These are phyloP conservation scores for Syngnathus acus DNA, from an alignment of 2,797 vertebrate genomes.

Conservation along the genomic window DNA sequence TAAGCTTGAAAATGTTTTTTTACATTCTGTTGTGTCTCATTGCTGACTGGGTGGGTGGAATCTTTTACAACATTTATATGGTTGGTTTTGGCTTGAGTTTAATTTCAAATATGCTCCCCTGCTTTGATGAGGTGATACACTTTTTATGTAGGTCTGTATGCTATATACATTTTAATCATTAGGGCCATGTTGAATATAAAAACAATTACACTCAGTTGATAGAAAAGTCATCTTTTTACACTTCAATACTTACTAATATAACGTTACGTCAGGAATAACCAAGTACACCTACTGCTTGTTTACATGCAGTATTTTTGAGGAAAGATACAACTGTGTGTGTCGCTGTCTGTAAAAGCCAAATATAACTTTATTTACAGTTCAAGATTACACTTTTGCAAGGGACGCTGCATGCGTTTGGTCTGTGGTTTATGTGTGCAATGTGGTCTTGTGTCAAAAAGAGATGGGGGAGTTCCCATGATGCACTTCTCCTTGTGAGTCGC, in stretches of 20 bases:
- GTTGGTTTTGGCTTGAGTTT: too few species aligned
- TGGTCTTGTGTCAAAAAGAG: slow-evolving; percentile 28
- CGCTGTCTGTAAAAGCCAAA: not conserved
- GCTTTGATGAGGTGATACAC: too few species aligned
- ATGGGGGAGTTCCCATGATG: slow-evolving; percentile 74
- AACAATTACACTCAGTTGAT: not conserved
- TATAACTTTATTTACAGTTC: not conserved
- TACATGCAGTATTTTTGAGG: too few species aligned
- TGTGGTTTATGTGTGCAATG: slow-evolving; percentile 20
- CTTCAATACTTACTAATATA: not conserved
- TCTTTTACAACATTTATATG: too few species aligned
- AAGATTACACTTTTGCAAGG: not conserved
- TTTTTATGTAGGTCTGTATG: too few species aligned
- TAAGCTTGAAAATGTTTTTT: too few species aligned
- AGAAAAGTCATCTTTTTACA: not conserved
- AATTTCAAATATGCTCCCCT: too few species aligned
- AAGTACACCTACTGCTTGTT: too few species aligned
- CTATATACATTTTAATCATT: not conserved
- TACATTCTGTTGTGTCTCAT: too few species aligned
- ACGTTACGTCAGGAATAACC: not conserved
- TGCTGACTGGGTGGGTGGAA: too few species aligned
- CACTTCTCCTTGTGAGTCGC: slow-evolving; percentile 43
- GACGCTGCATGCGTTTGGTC: slow-evolving; percentile 11
- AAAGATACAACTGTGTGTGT: not conserved
- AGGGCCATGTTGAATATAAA: not conserved